These are phyloP conservation scores for Tetraodon nigroviridis DNA, from an alignment of 2,113 vertebrate species.

Conservation along the genomic window DNA sequence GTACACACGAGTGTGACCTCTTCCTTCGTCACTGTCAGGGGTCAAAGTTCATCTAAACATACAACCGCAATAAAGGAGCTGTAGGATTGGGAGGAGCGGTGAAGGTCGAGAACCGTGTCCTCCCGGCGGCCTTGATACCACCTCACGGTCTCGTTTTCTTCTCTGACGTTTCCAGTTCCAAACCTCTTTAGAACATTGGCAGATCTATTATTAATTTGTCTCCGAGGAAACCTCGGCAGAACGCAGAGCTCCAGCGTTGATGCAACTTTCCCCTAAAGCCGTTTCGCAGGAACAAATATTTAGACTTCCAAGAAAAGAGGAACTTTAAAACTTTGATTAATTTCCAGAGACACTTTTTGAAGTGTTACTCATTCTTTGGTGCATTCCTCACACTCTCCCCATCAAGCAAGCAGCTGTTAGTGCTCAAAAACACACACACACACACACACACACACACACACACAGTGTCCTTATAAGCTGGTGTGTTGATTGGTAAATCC, in stretches of 20 bases:
- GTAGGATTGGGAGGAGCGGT: not conserved
- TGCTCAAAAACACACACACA: slow-evolving; percentile 19
- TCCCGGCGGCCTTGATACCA: not conserved
- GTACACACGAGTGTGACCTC: slow-evolving; percentile 15
- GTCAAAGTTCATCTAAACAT: slow-evolving; percentile 39
- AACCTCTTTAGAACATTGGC: no score
- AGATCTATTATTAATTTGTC: no score
- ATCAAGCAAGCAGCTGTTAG: slow-evolving; percentile 49
- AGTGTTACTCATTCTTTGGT: not conserved
- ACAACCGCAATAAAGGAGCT: slow-evolving; percentile 14
- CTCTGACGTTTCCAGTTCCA: no score
- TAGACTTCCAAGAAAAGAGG: no score
- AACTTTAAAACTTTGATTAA: no score
- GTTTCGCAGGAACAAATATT: no score
- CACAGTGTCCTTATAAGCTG: slow-evolving; percentile 25
- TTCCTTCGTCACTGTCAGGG: slow-evolving; percentile 11
- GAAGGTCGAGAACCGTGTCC: not conserved
- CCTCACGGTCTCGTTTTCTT: no score
- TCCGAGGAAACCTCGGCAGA: no score
- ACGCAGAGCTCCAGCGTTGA: no score
- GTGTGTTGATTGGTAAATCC: slow-evolving; percentile 32
- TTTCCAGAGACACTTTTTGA: no score
- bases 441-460: slow-evolving; percentile 15
- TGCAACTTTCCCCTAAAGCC: no score
- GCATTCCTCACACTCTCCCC: slow-evolving; percentile 38